These are phyloP conservation scores for Lithophane ornitopus DNA, from an alignment of 2,888 invertebrate genomes.

Conservation along the genomic window DNA sequence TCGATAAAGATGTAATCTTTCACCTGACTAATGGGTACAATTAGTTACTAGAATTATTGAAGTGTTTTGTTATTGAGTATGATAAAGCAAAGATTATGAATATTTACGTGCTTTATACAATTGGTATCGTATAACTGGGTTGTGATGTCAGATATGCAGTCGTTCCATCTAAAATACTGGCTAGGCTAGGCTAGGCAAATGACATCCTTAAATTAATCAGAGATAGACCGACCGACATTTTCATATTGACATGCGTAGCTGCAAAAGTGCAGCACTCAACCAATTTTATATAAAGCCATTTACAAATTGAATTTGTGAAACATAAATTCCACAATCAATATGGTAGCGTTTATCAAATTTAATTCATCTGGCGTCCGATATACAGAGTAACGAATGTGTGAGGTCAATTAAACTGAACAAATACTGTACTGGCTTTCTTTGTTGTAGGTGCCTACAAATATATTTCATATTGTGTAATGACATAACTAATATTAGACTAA, in stretches of 20 bases:
- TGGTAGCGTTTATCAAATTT: conserved; percentile 46
- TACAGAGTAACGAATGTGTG: conserved; percentile 37
- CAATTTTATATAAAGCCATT: conserved; percentile 15
- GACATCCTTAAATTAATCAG: no score
- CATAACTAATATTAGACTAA: background rate
- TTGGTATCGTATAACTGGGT: background rate
- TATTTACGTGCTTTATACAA: background rate
- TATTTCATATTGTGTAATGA: background rate
- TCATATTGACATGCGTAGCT: background rate
- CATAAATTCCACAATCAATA: conserved; percentile 36
- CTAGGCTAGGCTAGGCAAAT: no score
- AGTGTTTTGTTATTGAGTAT: conserved; percentile 34
- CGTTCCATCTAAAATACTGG: background rate
- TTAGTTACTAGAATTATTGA: conserved; percentile 12
- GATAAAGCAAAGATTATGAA: background rate
- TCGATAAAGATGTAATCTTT: conserved; percentile 14
- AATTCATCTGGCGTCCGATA: conserved; percentile 48
- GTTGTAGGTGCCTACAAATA: background rate
- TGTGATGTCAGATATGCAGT: background rate
- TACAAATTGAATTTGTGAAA: conserved; percentile 37
- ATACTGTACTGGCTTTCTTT: conserved; percentile 19
- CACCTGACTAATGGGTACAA: conserved; percentile 3
- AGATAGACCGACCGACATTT: background rate
- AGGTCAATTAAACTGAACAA: conserved; percentile 32
- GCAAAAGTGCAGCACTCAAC: conserved; percentile 1